phyloP scores from a whole-genome alignment of 2,888 invertebrate species.

The Ecliptopera silaceata region DNA sequence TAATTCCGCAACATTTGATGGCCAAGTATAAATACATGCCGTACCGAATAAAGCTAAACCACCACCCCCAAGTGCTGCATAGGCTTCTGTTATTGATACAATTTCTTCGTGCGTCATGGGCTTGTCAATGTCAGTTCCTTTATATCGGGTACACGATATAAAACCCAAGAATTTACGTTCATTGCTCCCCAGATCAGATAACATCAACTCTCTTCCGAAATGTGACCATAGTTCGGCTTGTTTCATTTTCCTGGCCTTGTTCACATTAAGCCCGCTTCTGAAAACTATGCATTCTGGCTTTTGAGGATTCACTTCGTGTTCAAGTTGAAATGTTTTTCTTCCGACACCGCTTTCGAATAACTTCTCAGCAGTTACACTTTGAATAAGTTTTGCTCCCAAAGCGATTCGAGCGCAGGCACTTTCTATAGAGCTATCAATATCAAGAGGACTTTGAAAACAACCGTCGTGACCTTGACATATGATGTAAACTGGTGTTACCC shows the following conservation, averaged over 20 bases:
- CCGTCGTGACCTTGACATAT: conserved; percentile 92
- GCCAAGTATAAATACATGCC: conserved; percentile 96
- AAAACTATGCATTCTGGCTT: conserved; percentile 88
- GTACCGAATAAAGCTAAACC: conserved; percentile 96
- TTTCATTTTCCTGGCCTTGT: conserved; percentile 87
- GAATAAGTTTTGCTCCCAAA: conserved; percentile 90
- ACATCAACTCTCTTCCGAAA: conserved; percentile 93
- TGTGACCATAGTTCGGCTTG: conserved; percentile 92
- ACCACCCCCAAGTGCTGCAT: conserved; percentile 96
- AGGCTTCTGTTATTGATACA: conserved; percentile 87
- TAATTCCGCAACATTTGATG: conserved; percentile 87
- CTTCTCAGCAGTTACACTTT: conserved; percentile 94
- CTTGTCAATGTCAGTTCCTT: conserved; percentile 84
- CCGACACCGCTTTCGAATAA: conserved; percentile 90
- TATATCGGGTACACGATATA: conserved; percentile 92
- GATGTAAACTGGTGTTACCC: conserved; percentile 92
- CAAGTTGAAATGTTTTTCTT: conserved; percentile 91
- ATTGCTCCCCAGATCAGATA: conserved; percentile 84
- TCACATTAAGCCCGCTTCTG: conserved; percentile 86
- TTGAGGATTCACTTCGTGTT: conserved; percentile 83
- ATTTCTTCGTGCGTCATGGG: conserved; percentile 87
- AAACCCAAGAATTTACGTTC: conserved; percentile 94
- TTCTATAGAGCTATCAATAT: conserved; percentile 85
- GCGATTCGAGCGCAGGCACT: conserved; percentile 90
- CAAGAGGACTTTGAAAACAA: conserved; percentile 87